Conservation (phyloP, 2,888 invertebrate species). For the Diarsia dahlii region DNA sequence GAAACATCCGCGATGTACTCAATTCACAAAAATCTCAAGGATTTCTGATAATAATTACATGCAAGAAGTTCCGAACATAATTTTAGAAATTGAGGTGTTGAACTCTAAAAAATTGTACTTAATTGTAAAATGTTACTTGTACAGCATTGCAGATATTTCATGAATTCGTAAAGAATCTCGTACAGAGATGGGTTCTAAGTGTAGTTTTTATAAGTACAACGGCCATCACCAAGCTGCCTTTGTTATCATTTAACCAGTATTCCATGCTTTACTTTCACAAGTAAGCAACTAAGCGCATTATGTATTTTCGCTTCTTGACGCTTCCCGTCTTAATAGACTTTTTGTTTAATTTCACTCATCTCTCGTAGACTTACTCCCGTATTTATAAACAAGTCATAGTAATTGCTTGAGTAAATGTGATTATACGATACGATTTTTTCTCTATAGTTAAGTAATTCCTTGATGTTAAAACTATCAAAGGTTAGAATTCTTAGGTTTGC, state of each 20-base stretch:
- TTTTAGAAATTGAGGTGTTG: background rate
- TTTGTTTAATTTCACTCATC: constrained; percentile 5
- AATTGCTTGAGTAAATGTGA: too few species aligned
- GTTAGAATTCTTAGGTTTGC: too few species aligned
- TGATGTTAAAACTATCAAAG: too few species aligned
- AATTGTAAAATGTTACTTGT: background rate
- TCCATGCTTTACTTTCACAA: constrained; percentile 29
- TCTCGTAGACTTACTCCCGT: background rate
- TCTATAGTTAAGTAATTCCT: too few species aligned
- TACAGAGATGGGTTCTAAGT: constrained; percentile 14
- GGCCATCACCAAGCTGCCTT: constrained; percentile 52
- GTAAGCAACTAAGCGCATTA: constrained; percentile 26
- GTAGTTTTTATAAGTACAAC: constrained; percentile 46
- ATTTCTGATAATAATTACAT: background rate
- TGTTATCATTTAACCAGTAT: constrained; percentile 41
- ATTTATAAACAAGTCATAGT: too few species aligned
- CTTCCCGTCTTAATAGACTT: background rate
- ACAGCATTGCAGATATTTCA: background rate
- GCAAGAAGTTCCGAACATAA: background rate
- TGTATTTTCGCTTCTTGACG: constrained; percentile 21
- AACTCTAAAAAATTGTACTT: background rate
- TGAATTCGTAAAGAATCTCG: background rate
- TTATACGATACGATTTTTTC: too few species aligned
- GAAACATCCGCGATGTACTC: background rate
- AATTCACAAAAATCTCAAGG: background rate